Percentiles rank a stretch among this genome's conserved stretches.
These are phyloP conservation scores for Dasyornis broadbenti DNA, from an alignment of 2,113 vertebrate genomes.

Conservation along the genomic window DNA sequence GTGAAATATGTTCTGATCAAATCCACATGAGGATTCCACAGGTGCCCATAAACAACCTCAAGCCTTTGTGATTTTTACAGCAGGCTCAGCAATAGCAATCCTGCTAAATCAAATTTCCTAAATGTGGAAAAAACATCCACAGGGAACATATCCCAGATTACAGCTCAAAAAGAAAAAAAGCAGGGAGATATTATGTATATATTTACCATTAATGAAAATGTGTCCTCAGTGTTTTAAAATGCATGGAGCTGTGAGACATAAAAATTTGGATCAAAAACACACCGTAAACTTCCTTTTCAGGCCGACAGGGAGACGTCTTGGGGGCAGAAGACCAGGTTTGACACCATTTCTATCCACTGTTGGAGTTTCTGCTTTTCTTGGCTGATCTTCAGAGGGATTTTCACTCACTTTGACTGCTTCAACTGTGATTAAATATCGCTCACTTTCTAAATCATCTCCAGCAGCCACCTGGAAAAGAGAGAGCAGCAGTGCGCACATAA, in stretches of 20 bases:
- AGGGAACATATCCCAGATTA: neutral
- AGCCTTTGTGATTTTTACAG: neutral
- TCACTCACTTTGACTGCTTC: slow-evolving; percentile 55
- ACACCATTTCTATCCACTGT: neutral
- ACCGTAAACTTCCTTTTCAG: slow-evolving; percentile 76
- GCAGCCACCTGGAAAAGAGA: slow-evolving; percentile 60
- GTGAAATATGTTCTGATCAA: neutral
- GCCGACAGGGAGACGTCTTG: slow-evolving; percentile 56
- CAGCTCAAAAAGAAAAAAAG: neutral
- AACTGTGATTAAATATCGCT: slow-evolving; percentile 74
- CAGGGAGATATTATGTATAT: neutral
- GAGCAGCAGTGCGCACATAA: neutral
- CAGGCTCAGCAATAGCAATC: neutral
- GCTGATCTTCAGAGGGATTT: neutral
- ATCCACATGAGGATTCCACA: neutral
- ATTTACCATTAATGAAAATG: neutral
- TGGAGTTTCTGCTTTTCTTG: neutral
- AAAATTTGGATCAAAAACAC: neutral
- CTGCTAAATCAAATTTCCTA: neutral
- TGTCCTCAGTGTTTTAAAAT: neutral
- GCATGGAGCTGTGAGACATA: neutral
- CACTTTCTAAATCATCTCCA: slow-evolving; percentile 76
- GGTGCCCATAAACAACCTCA: neutral
- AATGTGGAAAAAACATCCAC: neutral
- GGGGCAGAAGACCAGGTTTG: neutral